Conservation (phyloP, 1,140 invertebrate species). For the Platyura marginata region DNA sequence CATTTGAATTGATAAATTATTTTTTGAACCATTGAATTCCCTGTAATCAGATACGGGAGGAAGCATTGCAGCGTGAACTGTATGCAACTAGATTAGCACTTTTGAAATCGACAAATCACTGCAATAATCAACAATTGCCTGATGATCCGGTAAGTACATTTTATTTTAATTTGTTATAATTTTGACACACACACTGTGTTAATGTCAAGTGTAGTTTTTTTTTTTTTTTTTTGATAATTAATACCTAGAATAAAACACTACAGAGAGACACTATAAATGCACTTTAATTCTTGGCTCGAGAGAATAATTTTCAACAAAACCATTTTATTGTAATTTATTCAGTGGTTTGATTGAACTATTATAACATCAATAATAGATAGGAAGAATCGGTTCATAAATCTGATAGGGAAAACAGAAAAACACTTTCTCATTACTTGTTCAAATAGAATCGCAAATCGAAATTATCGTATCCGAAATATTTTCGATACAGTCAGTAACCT, state of each 20-base stretch:
- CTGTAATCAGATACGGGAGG: slow-evolving; percentile 39
- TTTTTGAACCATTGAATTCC: too few species aligned
- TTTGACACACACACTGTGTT: too few species aligned
- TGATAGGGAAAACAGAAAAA: too few species aligned
- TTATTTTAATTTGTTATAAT: too few species aligned
- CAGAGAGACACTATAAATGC: too few species aligned
- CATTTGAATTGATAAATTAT: slow-evolving; percentile 10
- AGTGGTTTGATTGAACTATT: too few species aligned
- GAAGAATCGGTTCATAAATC: too few species aligned
- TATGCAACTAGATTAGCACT: slow-evolving; percentile 47
- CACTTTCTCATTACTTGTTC: neutral
- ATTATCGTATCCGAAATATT: too few species aligned
- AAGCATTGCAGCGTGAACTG: slow-evolving; percentile 46
- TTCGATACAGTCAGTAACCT: too few species aligned
- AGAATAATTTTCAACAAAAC: neutral
- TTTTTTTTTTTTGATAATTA: neutral
- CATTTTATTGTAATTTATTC: neutral
- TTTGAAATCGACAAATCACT: slow-evolving; percentile 49
- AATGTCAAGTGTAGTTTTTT: neutral
- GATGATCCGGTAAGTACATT: slow-evolving; percentile 36
- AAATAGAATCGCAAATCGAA: too few species aligned
- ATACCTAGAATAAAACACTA: neutral
- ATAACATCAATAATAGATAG: too few species aligned
- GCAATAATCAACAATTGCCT: slow-evolving; percentile 14
- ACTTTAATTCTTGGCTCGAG: too few species aligned